Percentiles rank a stretch among this genome's conserved stretches.
These are phyloP conservation scores for Tachina grossa DNA, from an alignment of 2,888 invertebrate species.

Conservation along the genomic window DNA sequence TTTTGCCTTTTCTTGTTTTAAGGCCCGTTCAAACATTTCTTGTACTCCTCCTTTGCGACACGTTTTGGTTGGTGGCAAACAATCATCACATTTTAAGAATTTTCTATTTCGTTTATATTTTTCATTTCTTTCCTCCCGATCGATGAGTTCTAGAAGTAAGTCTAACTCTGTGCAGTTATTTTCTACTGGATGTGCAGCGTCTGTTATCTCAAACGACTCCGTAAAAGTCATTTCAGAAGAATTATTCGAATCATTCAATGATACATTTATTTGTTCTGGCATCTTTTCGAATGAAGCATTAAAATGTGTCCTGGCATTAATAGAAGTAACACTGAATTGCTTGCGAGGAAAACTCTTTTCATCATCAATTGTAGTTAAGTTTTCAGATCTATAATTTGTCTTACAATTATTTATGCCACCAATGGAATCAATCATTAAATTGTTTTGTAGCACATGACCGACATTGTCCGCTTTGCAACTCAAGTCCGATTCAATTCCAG, in stretches of 20 bases:
- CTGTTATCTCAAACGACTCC: slow-evolving; percentile 28
- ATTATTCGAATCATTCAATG: not conserved
- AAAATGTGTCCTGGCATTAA: not conserved
- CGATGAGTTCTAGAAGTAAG: slow-evolving; percentile 70
- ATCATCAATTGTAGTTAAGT: not conserved
- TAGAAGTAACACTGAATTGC: not conserved
- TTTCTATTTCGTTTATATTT: not conserved
- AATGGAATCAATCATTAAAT: not conserved
- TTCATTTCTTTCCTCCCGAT: slow-evolving; percentile 54
- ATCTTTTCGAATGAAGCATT: not conserved
- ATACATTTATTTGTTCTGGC: not conserved
- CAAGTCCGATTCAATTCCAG: not conserved
- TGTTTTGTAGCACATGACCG: not conserved
- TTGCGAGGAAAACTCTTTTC: not conserved
- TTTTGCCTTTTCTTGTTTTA: slow-evolving; percentile 41
- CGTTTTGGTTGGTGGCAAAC: slow-evolving; percentile 27
- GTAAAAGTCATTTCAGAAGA: not conserved
- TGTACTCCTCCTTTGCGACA: slow-evolving; percentile 66
- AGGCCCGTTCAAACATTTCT: slow-evolving; percentile 56
- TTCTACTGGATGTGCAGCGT: slow-evolving; percentile 32
- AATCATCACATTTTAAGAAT: not conserved
- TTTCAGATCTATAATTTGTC: not conserved
- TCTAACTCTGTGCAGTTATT: slow-evolving; percentile 67
- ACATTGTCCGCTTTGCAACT: not conserved
- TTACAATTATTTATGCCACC: not conserved